Conservation (phyloP, 2,113 vertebrate species). For the Macaca fascicularis region T2T-MFA8v1.1 NC_088392.1:62771001-62771500, state of each 20-base stretch:
- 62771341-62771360: neutral
- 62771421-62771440: slow-evolving; percentile 55
- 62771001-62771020: neutral
- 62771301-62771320: slow-evolving; percentile 40
- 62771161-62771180: slow-evolving; percentile 70
- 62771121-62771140: neutral
- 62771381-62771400: slow-evolving; percentile 37
- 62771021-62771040: neutral
- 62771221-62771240: slow-evolving; percentile 61
- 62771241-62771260: slow-evolving; percentile 66
- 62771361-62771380: slow-evolving; percentile 27
- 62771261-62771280: slow-evolving; percentile 37
- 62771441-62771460: slow-evolving; percentile 65
- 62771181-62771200: slow-evolving; percentile 81
- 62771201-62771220: slow-evolving; percentile 68
- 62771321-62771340: slow-evolving; percentile 3
- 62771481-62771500: slow-evolving; percentile 71
- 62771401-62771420: slow-evolving; percentile 66
- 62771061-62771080: neutral
- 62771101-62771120: slow-evolving; percentile 64
- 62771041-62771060: neutral
- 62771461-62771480: slow-evolving; percentile 70
- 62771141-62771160: neutral
- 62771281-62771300: slow-evolving; percentile 69
- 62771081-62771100: slow-evolving; percentile 41